These are phyloP conservation scores for Hypocryptadius cinnamomeus DNA, from an alignment of 2,113 vertebrate species.

Conservation along the genomic window DNA sequence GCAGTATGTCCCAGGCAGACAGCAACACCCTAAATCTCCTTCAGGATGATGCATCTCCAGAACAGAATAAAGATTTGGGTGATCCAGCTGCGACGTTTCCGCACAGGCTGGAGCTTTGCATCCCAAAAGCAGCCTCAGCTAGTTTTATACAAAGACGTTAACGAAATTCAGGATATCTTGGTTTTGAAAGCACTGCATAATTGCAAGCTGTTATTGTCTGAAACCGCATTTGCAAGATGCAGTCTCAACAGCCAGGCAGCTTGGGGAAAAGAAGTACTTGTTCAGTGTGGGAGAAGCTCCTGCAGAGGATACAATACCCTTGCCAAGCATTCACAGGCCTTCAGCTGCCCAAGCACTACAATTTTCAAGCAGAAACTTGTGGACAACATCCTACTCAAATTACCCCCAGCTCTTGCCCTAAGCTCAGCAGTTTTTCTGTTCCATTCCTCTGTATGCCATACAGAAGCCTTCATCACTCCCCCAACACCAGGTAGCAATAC, in stretches of 20 bases:
- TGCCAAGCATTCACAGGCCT: neutral
- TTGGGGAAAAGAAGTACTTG: constrained; percentile 22
- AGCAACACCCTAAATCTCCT: neutral
- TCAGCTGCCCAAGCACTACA: neutral
- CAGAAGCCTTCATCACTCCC: neutral
- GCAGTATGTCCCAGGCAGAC: neutral
- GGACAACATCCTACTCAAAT: neutral
- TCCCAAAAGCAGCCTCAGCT: constrained; percentile 52
- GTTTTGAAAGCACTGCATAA: constrained; percentile 58
- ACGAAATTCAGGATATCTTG: constrained; percentile 61
- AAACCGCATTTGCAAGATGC: constrained; percentile 50
- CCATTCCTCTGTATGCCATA: neutral
- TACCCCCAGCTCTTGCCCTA: neutral
- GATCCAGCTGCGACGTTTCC: constrained; percentile 19
- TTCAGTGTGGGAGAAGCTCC: constrained; percentile 35
- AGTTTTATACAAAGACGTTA: constrained; percentile 52
- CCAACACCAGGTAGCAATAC: neutral
- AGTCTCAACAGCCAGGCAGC: constrained; percentile 39
- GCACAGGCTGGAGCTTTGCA: constrained; percentile 11
- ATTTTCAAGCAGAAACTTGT: neutral
- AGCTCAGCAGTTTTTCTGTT: neutral
- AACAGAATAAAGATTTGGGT: neutral
- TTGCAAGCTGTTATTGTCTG: constrained; percentile 64
- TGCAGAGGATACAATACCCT: neutral
- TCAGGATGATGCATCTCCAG: neutral